Conservation (phyloP, 2,888 invertebrate species). For the Pecten maximus region DNA sequence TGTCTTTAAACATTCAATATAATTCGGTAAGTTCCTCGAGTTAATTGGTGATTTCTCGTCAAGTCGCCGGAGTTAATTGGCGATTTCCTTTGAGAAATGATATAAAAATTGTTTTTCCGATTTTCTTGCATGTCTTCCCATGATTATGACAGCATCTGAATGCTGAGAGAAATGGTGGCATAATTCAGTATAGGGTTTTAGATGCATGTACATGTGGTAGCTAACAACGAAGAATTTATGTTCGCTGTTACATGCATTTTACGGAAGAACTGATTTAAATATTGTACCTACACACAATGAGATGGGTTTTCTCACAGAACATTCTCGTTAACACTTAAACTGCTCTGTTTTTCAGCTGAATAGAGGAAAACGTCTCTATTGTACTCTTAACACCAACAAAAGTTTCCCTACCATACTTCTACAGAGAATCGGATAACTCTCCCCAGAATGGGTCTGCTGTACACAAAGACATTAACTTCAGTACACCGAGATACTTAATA, state of each 20-base stretch:
- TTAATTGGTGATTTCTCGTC: neutral
- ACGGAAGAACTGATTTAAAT: neutral
- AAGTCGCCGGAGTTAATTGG: neutral
- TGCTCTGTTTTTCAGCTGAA: neutral
- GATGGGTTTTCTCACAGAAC: neutral
- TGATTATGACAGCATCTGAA: neutral
- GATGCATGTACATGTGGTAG: neutral
- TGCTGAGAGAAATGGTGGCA: neutral
- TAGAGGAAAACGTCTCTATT: neutral
- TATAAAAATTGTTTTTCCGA: neutral
- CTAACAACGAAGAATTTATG: neutral
- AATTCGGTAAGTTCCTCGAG: neutral
- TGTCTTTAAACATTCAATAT: neutral
- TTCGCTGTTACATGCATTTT: neutral
- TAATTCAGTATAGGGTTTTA: neutral
- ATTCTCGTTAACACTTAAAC: neutral
- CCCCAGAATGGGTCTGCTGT: neutral
- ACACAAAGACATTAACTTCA: neutral
- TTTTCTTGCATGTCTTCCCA: neutral
- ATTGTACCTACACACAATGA: neutral
- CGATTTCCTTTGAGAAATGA: slow-evolving; percentile 22
- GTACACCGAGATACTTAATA: neutral
- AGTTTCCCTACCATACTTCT: neutral
- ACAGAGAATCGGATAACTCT: neutral
- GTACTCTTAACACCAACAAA: neutral